Evolutionary conservation across 2,113 vertebrate genomes (phyloP).

Genomic region (Balaeniceps rex): DNA sequence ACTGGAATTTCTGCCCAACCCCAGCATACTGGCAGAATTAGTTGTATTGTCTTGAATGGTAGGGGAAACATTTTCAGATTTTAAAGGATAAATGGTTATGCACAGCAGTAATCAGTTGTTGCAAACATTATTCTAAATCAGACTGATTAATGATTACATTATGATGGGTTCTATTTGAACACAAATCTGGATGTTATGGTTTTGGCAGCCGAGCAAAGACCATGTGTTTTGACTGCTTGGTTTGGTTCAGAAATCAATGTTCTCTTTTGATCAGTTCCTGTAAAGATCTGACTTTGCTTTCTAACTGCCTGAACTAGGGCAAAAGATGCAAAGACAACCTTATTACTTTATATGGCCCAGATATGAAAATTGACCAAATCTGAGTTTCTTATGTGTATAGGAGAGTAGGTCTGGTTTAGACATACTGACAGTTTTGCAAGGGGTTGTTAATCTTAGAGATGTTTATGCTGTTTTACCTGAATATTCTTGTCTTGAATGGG

Average conservation of each 20-base stretch:
- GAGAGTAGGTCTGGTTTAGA: neutral
- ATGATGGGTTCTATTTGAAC: neutral
- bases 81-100: neutral
- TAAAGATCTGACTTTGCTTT: neutral
- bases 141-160: conserved; percentile 26
- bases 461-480: neutral
- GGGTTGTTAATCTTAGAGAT: neutral
- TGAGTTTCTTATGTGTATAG: neutral
- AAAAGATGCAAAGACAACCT: neutral
- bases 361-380: neutral
- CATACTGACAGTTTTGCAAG: neutral
- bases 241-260: neutral
- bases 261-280: neutral
- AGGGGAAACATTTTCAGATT: conserved; percentile 1
- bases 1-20: neutral
- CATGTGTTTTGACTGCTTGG: neutral
- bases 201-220: neutral
- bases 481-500: neutral
- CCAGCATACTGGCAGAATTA: neutral
- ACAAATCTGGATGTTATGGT: neutral
- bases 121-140: conserved; percentile 20
- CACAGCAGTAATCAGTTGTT: conserved; percentile 11
- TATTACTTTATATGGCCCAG: neutral
- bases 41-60: conserved; percentile 16
- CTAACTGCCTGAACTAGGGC: neutral